Evolutionary conservation across 1,140 invertebrate genomes (phyloP).

Genomic region (Caenorhabditis tropicalis): DNA sequence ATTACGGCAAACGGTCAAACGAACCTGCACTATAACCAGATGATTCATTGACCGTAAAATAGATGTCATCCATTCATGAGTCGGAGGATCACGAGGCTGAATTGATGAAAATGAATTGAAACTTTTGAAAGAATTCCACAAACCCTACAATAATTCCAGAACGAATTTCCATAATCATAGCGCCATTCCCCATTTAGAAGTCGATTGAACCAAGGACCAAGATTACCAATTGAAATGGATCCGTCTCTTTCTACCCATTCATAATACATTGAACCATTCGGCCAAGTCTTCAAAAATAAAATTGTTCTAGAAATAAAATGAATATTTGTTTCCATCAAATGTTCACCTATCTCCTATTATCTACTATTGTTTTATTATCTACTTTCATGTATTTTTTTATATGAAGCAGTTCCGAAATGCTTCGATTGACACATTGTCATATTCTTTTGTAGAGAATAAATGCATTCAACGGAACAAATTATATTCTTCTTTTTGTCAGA

Average conservation of each 20-base stretch:
- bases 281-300: not conserved
- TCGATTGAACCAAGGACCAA: constrained; percentile 2
- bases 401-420: too few species aligned
- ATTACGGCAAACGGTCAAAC: not conserved
- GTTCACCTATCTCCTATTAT: too few species aligned
- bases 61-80: constrained; percentile 4
- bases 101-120: not conserved
- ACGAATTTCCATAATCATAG: not conserved
- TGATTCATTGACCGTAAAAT: constrained; percentile 36
- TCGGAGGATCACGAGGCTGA: constrained; percentile 12
- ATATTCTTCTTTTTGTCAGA: not conserved
- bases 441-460: not conserved
- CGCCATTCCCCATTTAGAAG: constrained; percentile 5
- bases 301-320: too few species aligned
- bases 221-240: not conserved
- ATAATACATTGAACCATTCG: not conserved
- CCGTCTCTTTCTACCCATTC: not conserved
- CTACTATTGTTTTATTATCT: too few species aligned
- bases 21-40: constrained; percentile 9
- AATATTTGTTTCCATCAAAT: too few species aligned
- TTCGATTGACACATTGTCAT: too few species aligned
- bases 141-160: constrained; percentile 26
- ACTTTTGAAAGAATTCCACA: not conserved
- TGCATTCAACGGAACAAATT: not conserved
- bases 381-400: too few species aligned